A percentile compares a stretch with the other conserved stretches of the same genome.
Evolutionary conservation across 2,888 invertebrate genomes (phyloP).

Genomic region (Drosophila monieri): DNA sequence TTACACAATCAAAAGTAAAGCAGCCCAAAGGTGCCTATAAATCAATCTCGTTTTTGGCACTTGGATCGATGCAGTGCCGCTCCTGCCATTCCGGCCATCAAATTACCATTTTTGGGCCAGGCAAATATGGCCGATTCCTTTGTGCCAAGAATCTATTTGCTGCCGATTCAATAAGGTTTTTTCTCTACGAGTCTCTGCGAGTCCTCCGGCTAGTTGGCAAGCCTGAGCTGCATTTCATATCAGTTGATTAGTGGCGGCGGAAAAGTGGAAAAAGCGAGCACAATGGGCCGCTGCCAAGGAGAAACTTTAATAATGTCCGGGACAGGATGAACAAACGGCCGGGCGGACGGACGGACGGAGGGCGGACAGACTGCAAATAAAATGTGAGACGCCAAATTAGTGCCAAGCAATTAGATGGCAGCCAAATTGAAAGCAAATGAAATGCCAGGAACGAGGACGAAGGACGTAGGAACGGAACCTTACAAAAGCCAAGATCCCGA

Average conservation of each 20-base stretch:
- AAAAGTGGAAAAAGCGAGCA: constrained; percentile 17
- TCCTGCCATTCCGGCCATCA: constrained; percentile 18
- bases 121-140: constrained; percentile 29
- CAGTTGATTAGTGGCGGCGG: constrained; percentile 56
- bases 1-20: constrained; percentile 20
- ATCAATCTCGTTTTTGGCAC: constrained; percentile 37
- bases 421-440: constrained; percentile 73
- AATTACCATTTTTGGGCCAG: constrained; percentile 39
- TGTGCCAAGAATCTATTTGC: constrained; percentile 43
- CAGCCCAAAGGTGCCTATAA: constrained; percentile 2
- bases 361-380: constrained; percentile 19
- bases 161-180: constrained; percentile 56
- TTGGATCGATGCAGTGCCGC: constrained; percentile 30
- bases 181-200: not conserved
- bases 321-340: not conserved
- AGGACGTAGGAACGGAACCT: constrained; percentile 14
- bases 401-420: constrained; percentile 49
- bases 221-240: constrained; percentile 65
- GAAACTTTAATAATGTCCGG: constrained; percentile 45
- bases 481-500: constrained; percentile 20
- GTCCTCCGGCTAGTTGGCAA: constrained; percentile 29
- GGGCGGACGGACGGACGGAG: not conserved
- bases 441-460: constrained; percentile 43
- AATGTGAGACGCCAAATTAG: constrained; percentile 48
- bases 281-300: constrained; percentile 41